Evolutionary conservation across 2,113 vertebrate genomes (phyloP).

Genomic region (Desmodus rotundus): DNA sequence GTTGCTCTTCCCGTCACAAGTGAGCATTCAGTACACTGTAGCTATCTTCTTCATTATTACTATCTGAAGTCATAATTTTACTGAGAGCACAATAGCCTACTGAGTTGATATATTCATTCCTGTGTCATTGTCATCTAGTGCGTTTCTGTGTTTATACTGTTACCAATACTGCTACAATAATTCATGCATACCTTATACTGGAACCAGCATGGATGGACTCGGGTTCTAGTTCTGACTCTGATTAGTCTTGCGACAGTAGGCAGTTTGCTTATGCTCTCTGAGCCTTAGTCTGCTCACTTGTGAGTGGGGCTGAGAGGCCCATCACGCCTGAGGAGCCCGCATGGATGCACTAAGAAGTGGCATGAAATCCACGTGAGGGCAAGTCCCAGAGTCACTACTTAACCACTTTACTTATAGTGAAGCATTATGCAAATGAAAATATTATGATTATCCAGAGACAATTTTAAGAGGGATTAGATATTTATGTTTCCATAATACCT

Average conservation of each 20-base stretch:
- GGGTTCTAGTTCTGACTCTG: not conserved
- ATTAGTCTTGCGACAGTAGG: not conserved
- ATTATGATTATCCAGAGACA: not conserved
- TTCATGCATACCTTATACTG: not conserved
- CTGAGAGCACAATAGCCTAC: not conserved
- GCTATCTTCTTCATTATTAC: not conserved
- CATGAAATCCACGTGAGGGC: not conserved
- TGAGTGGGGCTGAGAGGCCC: not conserved
- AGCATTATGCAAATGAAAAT: not conserved
- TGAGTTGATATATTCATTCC: not conserved
- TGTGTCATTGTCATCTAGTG: not conserved
- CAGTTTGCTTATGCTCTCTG: not conserved
- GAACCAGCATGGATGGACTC: not conserved
- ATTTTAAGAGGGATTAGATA: conserved; percentile 5
- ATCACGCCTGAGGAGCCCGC: not conserved
- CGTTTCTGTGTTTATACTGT: not conserved
- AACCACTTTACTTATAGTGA: not conserved
- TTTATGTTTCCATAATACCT: not conserved
- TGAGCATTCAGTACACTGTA: not conserved
- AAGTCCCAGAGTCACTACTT: not conserved
- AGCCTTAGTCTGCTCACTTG: not conserved
- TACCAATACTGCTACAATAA: not conserved
- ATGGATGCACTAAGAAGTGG: not conserved
- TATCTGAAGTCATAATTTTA: not conserved
- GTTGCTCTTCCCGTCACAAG: not conserved